Conservation (phyloP, 1,140 invertebrate species). For the Pachypeltis micranthus region DNA sequence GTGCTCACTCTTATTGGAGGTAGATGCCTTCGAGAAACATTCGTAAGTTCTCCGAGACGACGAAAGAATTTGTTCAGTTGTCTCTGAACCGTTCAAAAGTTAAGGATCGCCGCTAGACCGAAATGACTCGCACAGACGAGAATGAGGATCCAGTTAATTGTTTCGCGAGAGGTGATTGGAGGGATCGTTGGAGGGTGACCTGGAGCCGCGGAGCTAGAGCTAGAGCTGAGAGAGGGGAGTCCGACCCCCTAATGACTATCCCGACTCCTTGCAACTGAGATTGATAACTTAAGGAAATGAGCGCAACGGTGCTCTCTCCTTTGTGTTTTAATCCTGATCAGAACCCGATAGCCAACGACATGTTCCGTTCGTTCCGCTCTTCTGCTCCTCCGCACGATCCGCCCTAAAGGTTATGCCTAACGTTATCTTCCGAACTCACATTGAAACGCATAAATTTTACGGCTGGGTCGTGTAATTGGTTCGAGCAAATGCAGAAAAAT, state of each 20-base stretch:
- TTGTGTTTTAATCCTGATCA: slow-evolving; percentile 9
- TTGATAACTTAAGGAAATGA: slow-evolving; percentile 7
- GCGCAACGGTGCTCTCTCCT: slow-evolving; percentile 9
- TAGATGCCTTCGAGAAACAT: too few relatives aligned
- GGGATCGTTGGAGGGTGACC: too few relatives aligned
- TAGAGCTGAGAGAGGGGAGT: too few relatives aligned
- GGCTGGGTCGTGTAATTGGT: background rate
- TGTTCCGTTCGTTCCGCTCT: slow-evolving; percentile 9
- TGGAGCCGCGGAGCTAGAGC: too few relatives aligned
- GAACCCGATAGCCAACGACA: slow-evolving; percentile 6
- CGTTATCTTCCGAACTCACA: slow-evolving; percentile 4
- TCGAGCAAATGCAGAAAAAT: background rate
- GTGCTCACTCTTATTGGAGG: too few relatives aligned
- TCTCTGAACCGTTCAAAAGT: too few relatives aligned
- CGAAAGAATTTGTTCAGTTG: too few relatives aligned
- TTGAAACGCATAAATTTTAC: slow-evolving; percentile 4
- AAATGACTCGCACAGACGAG: too few relatives aligned
- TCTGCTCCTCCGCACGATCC: slow-evolving; percentile 5
- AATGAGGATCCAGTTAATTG: too few relatives aligned
- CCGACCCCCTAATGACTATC: slow-evolving; percentile 1
- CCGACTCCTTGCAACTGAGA: slow-evolving; percentile 4
- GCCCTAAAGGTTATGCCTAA: slow-evolving; percentile 8
- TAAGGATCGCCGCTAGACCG: too few relatives aligned
- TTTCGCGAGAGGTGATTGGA: too few relatives aligned
- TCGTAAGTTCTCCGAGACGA: too few relatives aligned